Conservation (phyloP, 1,140 invertebrate species). For the Psix sp. region DNA sequence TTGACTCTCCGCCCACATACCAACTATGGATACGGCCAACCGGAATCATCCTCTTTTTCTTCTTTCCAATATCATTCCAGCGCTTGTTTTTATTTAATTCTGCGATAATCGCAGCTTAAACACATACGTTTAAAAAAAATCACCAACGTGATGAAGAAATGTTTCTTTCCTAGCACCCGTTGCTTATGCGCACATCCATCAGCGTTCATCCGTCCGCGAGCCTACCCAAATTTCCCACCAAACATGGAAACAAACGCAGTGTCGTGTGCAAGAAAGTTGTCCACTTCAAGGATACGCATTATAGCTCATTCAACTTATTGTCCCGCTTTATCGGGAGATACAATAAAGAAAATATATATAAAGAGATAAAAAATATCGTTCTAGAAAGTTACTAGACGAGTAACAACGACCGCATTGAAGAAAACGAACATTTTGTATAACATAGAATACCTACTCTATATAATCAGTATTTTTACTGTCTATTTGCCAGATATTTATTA, state of each 20-base stretch:
- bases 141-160: slow-evolving; percentile 7
- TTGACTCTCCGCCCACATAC: slow-evolving; percentile 55
- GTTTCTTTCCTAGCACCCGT: slow-evolving; percentile 5
- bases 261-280: not conserved
- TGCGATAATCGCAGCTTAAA: slow-evolving; percentile 20
- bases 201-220: slow-evolving; percentile 20
- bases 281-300: no score
- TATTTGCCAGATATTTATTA: no score
- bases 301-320: no score
- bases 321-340: no score
- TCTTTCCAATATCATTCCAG: slow-evolving; percentile 29
- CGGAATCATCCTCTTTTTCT: slow-evolving; percentile 59
- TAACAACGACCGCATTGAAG: no score
- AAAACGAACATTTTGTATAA: no score
- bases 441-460: no score
- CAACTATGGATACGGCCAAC: slow-evolving; percentile 59
- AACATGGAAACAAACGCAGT: not conserved
- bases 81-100: slow-evolving; percentile 49
- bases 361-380: no score
- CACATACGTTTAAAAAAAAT: slow-evolving; percentile 14
- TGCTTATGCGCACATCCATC: slow-evolving; percentile 16
- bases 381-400: no score
- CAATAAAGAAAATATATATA: no score
- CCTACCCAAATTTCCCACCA: slow-evolving; percentile 8
- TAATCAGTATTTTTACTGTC: no score